Conservation (phyloP, 2,113 vertebrate species). For the Upupa epops region DNA sequence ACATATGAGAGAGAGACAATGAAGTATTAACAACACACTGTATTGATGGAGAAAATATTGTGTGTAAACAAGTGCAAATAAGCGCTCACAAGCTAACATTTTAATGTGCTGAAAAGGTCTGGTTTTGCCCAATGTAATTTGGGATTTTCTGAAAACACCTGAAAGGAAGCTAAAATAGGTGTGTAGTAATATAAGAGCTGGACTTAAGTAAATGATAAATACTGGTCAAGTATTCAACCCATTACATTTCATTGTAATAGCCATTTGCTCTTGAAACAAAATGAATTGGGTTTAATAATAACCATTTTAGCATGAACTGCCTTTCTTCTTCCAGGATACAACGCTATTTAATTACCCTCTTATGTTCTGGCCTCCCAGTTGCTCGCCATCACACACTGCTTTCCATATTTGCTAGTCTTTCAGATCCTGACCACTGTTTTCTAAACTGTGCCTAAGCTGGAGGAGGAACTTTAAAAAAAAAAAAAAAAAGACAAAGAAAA, state of each 20-base stretch:
- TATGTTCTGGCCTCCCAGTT: neutral
- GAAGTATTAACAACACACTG: neutral
- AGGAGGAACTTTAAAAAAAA: no score
- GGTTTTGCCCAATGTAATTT: neutral
- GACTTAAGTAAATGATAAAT: neutral
- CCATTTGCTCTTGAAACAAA: neutral
- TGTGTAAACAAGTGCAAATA: neutral
- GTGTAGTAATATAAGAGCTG: neutral
- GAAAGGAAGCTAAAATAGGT: neutral
- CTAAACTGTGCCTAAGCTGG: neutral
- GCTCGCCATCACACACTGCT: neutral
- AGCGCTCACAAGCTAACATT: neutral
- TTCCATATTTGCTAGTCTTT: neutral
- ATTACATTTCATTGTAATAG: neutral
- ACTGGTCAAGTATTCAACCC: neutral
- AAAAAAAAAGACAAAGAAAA: no score
- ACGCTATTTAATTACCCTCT: neutral
- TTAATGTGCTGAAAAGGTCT: neutral
- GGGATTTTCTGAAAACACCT: neutral
- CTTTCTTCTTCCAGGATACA: neutral
- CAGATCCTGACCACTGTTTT: neutral
- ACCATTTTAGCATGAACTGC: rapidly evolving
- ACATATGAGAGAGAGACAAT: neutral
- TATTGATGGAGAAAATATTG: neutral
- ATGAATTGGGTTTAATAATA: neutral